Evolutionary conservation across 2,888 invertebrate species (phyloP), one percentile per base, ranked within the genome.

Genomic region (Imbricaverruca yamaguchii): DNA sequence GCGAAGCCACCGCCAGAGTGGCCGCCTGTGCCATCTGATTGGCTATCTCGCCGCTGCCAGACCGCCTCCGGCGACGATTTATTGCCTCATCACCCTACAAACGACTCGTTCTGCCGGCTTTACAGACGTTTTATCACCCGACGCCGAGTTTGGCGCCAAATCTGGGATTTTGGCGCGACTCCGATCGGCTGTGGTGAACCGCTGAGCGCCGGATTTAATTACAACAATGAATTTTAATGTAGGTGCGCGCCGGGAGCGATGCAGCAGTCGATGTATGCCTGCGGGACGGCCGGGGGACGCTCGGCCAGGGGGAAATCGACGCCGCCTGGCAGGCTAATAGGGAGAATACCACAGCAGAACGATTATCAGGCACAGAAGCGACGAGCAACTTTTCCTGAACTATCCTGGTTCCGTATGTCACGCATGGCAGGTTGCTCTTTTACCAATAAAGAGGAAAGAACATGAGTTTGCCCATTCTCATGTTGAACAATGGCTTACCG

Each of bases 91-190:
- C 69, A 69, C 13, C 69, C 69, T 69, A 69, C 69, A 69, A 69
- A 69, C 39, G 69, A 39, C 23, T 69, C 69, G 39, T 69, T 69
- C 39, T 39, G 69, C 25, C 39, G 69, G 69, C 69, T 69, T 69
- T 69, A 69, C 69, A 69, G 13, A 69, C 69, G 69, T 15, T 69
- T 69, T 69, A 69, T 69, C 69, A 15, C 69, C 69, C 25, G n/a
- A 13, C 39, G 13, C 69, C 69, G 69, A 39, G 69, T 69, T 69
- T 69, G 69, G 69, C 69, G 69, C 69, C 69, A 69, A 69, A 69
- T 69, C 69, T 39, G 69, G 39, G 25, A 69, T 69, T 69, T 69
- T 39, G 69, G 69, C 69, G 69, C 69, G 39, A 11, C 69, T 15
- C 39, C 69, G 69, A 69, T 69, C 69, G 69, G 39, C 69, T 69